Conservation (phyloP, 35 echinoderm and acorn worm genomes). For the Hemicentrotus pulcherrimus region DNA sequence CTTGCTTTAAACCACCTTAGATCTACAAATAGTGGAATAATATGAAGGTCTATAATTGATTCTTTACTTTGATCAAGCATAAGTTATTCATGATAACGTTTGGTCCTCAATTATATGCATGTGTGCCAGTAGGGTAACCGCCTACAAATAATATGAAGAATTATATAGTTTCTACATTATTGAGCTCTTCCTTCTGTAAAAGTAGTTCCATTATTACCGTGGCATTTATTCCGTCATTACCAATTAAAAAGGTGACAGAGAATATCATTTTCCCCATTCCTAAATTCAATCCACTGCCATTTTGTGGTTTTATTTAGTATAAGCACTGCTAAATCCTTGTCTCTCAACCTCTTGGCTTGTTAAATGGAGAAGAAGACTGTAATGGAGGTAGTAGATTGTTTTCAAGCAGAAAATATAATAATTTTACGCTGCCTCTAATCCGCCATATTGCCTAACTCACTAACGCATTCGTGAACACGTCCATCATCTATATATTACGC, state of each 20-base stretch:
- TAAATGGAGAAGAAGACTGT: not conserved
- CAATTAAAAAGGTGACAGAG: not conserved
- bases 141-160: too few species aligned
- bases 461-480: not conserved
- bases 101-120: too few species aligned
- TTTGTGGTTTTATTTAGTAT: not conserved
- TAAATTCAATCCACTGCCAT: not conserved
- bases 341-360: not conserved
- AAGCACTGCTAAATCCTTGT: not conserved
- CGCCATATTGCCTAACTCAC: not conserved
- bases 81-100: too few species aligned
- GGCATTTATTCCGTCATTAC: not conserved
- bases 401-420: conserved; percentile 13
- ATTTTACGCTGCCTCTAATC: not conserved
- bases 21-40: too few species aligned
- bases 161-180: not conserved
- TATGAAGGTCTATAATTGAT: too few species aligned
- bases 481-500: not conserved
- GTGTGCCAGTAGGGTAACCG: too few species aligned
- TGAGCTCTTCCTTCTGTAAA: not conserved
- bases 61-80: too few species aligned
- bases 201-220: not conserved
- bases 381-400: not conserved
- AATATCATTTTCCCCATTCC: not conserved
- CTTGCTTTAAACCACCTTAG: too few species aligned